A percentile compares a stretch with the other conserved stretches of the same genome.
Evolutionary conservation across 2,888 invertebrate species (phyloP).

Genomic region (Timandra comae): DNA sequence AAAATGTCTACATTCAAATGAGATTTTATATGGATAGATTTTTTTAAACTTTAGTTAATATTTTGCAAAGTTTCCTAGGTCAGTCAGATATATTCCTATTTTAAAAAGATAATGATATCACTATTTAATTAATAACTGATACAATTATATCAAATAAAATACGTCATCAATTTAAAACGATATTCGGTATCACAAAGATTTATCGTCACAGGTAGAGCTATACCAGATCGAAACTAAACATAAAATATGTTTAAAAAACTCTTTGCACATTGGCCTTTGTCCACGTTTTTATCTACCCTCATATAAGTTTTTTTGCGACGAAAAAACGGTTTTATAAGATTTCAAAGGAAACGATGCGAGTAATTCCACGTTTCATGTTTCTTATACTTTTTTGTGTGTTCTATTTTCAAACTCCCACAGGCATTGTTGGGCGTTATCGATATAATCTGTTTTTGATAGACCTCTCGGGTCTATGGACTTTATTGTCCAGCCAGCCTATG

Average conservation of each 20-base stretch:
- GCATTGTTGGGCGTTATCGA: constrained; percentile 64
- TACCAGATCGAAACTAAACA: constrained; percentile 45
- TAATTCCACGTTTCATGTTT: constrained; percentile 75
- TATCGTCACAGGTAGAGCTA: constrained; percentile 30
- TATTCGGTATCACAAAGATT: too few species aligned
- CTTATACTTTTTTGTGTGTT: constrained; percentile 49
- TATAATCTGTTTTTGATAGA: constrained; percentile 75
- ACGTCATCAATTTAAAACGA: too few species aligned
- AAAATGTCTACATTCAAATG: too few species aligned
- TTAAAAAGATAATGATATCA: too few species aligned
- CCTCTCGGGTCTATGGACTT: constrained; percentile 35
- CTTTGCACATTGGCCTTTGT: constrained; percentile 65
- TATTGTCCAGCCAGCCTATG: constrained; percentile 59
- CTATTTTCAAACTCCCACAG: constrained; percentile 60
- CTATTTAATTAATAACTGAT: too few species aligned
- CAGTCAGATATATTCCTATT: too few species aligned
- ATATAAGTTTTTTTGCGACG: constrained; percentile 67
- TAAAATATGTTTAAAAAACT: constrained; percentile 56
- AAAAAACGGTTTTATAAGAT: constrained; percentile 70
- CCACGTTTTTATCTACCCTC: constrained; percentile 65
- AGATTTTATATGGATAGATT: too few species aligned
- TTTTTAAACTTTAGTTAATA: too few species aligned
- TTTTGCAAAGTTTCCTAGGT: too few species aligned
- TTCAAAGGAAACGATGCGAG: constrained; percentile 74
- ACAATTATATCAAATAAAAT: too few species aligned